Evolutionary conservation across 2,113 vertebrate genomes (phyloP), one percentile per base, ranked within the genome.

Genomic region (Panthera tigris): DNA sequence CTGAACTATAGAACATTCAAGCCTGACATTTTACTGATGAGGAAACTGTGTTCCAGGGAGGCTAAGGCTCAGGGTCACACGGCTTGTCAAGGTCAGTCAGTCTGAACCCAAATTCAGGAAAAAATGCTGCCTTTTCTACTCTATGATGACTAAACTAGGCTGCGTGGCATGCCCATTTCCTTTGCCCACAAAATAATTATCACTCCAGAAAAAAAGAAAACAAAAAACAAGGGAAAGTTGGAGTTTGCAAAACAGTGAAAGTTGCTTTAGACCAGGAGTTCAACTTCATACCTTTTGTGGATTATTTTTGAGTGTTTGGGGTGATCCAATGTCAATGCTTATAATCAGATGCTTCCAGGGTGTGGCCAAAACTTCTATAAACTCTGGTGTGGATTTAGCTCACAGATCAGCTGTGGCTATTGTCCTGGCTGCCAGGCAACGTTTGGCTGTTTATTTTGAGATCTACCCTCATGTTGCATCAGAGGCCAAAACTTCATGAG

Each of bases 371-470:
- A 8, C 1, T 55, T 12, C 11, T 68, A 1, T 61, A 69, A 7
- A 0, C 65, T 78, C 31, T 52, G 45, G 41, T 52, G 57, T 82
- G 66, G 11, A 4, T 1, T 0, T 74, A 23, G 79, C 39, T 85
- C 41, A 48, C 97, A 96, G 1, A 36, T 98, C 96, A 98, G 91
- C 86, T 71, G 0, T 86, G 0, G 29, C 12, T 89, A 19, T 96
- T 98, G 48, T 97, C 21, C 13, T 0, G 0, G 98, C 98, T 99
- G 97, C 98, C 85, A 97, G 66, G 98, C 98, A 98, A 95, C 68
- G 0, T 23, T 78, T 97, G n/a, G 89, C 52, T 99, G 94, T 99
- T 98, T 99, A 96, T 97, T 81, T 98, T 97, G 79, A 68, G 0
- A 5, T 89, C 96, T 97, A 94, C 92, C 36, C 36, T 3, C 0